Percentiles rank a stretch among this genome's conserved stretches.
Evolutionary conservation across 2,113 vertebrate species (phyloP).

Genomic region (Clarias gariepinus): DNA sequence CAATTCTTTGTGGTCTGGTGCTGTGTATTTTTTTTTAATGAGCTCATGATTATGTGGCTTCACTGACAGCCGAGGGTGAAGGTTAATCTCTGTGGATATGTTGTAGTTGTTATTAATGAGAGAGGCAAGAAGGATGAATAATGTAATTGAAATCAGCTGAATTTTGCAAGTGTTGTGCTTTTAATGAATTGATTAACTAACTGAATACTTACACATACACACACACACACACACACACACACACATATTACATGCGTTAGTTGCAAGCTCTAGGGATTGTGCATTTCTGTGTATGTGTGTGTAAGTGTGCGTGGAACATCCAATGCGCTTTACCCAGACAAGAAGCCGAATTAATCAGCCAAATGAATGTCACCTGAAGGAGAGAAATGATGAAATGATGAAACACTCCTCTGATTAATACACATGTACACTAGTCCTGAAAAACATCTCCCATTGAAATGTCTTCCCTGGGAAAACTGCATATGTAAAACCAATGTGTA

Average conservation of each 20-base stretch:
- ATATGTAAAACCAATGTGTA: background rate
- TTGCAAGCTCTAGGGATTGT: background rate
- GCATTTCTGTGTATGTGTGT: background rate
- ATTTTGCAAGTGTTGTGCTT: background rate
- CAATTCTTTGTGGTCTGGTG: background rate
- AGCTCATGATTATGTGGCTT: background rate
- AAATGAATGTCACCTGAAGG: conserved; percentile 36
- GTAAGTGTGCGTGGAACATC: background rate
- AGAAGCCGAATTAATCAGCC: conserved; percentile 32
- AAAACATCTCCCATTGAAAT: background rate
- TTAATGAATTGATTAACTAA: background rate
- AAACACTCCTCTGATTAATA: conserved; percentile 21
- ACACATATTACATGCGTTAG: background rate
- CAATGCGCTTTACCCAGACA: conserved; percentile 13
- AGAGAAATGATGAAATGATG: background rate
- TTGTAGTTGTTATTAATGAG: background rate
- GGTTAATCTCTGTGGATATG: background rate
- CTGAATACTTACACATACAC: background rate
- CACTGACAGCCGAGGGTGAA: background rate
- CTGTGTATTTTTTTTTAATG: background rate
- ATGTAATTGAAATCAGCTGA: background rate
- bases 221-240: background rate
- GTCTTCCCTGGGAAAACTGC: too few species aligned
- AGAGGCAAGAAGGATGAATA: background rate
- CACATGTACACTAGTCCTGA: background rate